Percentiles rank a stretch among this genome's conserved stretches.
These are phyloP conservation scores for Channa striata DNA, from an alignment of 2,797 vertebrate genomes.

Conservation along the genomic window DNA sequence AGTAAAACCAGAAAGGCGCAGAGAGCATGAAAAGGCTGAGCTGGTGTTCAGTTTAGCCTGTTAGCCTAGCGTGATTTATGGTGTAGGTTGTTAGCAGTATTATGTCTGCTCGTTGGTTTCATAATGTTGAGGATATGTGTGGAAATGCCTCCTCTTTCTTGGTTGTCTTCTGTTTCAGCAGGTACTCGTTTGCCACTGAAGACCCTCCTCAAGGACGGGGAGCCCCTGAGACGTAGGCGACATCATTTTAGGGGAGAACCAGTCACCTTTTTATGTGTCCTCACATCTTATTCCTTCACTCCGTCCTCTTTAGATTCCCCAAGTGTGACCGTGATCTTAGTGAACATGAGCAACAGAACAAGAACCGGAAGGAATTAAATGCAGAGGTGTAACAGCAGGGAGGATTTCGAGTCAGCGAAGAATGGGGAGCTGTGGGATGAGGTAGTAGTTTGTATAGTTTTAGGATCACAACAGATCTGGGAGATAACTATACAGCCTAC, in stretches of 20 bases:
- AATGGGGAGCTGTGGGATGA: conserved; percentile 87
- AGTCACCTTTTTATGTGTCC: not conserved
- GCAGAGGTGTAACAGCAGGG: conserved; percentile 26
- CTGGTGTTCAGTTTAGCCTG: conserved; percentile 34
- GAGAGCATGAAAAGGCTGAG: not conserved
- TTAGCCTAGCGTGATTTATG: conserved; percentile 33
- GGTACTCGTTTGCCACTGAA: not conserved
- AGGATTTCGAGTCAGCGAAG: conserved; percentile 79
- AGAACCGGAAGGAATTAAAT: not conserved
- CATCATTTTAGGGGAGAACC: conserved; percentile 7
- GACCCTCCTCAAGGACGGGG: conserved; percentile 23
- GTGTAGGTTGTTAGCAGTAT: not conserved
- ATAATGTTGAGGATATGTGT: not conserved
- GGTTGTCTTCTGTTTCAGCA: not conserved
- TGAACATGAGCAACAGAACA: not conserved
- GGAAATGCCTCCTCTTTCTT: not conserved
- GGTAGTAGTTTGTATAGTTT: conserved; percentile 99
- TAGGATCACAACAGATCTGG: conserved; percentile 98
- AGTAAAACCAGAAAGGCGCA: not conserved
- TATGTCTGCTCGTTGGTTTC: not conserved
- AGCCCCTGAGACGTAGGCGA: conserved; percentile 1
- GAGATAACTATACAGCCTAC: conserved; percentile 98
- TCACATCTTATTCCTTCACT: no score
- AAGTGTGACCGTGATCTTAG: no score
- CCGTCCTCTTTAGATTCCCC: not conserved